A percentile compares a stretch with the other conserved stretches of the same genome.
Evolutionary conservation across 2,113 vertebrate species (phyloP).

Genomic region (Macquaria ambigua): DNA sequence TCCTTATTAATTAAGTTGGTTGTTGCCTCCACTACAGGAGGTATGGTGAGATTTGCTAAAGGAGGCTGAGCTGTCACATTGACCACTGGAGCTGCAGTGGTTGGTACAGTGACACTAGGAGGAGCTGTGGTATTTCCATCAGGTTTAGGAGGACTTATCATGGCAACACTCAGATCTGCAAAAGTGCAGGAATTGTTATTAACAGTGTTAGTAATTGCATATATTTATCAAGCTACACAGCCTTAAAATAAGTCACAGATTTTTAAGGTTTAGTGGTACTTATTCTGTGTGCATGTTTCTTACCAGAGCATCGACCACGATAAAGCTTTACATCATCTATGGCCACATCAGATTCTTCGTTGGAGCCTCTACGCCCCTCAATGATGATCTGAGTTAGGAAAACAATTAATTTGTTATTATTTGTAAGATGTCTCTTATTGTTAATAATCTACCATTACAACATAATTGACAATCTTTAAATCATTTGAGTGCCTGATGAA

Average conservation of each 20-base stretch:
- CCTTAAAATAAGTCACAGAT: background rate
- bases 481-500: background rate
- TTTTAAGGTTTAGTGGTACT: background rate
- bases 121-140: background rate
- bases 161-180: constrained; percentile 20
- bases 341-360: constrained; percentile 81
- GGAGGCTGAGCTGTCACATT: background rate
- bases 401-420: background rate
- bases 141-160: background rate
- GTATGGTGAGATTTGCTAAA: background rate
- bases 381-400: constrained; percentile 79
- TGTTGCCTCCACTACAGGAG: background rate
- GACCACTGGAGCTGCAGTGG: background rate
- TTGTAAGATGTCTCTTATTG: background rate
- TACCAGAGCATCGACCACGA: constrained; percentile 81
- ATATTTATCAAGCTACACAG: background rate
- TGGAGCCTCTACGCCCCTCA: constrained; percentile 84
- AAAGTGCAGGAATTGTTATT: background rate
- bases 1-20: background rate
- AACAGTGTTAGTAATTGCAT: background rate
- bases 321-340: constrained; percentile 84
- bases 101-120: constrained; percentile 9
- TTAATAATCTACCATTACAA: background rate
- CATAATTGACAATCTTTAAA: background rate
- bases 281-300: background rate